phyloP scores from a whole-genome alignment of 2,113 vertebrate species.

The Callopanchax toddi region DNA sequence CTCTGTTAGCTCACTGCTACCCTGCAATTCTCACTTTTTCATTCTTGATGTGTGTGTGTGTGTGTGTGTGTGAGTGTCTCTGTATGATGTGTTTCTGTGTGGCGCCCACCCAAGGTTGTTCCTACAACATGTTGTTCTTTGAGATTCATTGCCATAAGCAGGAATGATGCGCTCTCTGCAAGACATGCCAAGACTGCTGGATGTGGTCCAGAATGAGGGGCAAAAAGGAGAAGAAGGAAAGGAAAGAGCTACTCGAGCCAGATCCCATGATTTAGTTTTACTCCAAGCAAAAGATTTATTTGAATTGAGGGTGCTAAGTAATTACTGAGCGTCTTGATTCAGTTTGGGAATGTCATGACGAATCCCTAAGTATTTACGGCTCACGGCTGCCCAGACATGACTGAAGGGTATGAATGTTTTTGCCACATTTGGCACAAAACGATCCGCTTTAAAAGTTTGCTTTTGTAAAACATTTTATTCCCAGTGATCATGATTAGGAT shows the following conservation, averaged over 20 bases:
- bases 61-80: conserved; percentile 35
- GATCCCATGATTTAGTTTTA: conserved; percentile 60
- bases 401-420: conserved; percentile 24
- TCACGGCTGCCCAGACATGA: conserved; percentile 26
- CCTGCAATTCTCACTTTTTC: conserved; percentile 30
- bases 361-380: conserved; percentile 27
- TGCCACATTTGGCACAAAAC: conserved; percentile 2
- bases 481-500: not conserved
- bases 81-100: conserved; percentile 18
- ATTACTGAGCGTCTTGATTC: conserved; percentile 41
- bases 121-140: conserved; percentile 62
- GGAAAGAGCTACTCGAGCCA: conserved; percentile 39
- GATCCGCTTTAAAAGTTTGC: conserved; percentile 22
- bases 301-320: conserved; percentile 37
- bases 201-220: conserved; percentile 46
- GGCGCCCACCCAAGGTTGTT: conserved; percentile 64
- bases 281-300: conserved; percentile 43
- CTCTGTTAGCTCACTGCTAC: conserved; percentile 28
- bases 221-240: conserved; percentile 32
- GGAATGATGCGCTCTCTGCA: conserved; percentile 63
- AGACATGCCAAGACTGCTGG: conserved; percentile 66
- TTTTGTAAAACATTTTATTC: conserved; percentile 6
- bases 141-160: conserved; percentile 69
- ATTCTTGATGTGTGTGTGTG: conserved; percentile 13
- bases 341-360: conserved; percentile 32